phyloP scores from a whole-genome alignment of 2,113 vertebrate genomes.

The Corythornis madagascariensis region DNA sequence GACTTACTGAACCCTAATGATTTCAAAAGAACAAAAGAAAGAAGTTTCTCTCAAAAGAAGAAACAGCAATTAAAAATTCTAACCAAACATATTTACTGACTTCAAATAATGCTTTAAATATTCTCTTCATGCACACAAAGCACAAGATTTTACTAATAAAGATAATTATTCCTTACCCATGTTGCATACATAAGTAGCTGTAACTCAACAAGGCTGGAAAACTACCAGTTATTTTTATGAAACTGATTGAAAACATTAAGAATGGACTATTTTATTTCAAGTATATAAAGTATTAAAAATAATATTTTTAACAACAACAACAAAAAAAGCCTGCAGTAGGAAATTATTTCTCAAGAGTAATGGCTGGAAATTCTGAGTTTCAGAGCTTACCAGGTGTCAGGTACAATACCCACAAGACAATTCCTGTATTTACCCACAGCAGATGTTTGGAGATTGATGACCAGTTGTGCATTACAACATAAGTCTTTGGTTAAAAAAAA shows the following conservation, averaged over 20 bases:
- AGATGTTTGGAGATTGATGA: constrained; percentile 2
- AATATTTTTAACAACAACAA: not conserved
- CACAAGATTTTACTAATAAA: not conserved
- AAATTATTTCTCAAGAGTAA: not conserved
- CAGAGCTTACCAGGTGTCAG: not conserved
- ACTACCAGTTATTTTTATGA: not conserved
- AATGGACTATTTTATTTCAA: not conserved
- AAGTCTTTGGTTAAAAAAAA: not conserved
- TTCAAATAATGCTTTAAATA: not conserved
- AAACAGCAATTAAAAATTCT: not conserved
- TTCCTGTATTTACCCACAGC: not conserved
- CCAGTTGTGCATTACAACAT: not conserved
- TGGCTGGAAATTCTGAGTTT: not conserved
- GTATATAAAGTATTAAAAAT: not conserved
- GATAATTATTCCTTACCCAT: not conserved
- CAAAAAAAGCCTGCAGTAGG: not conserved
- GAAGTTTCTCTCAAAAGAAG: not conserved
- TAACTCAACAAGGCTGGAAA: not conserved
- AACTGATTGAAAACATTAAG: not conserved
- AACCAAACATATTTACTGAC: not conserved
- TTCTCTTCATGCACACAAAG: not conserved
- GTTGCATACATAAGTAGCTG: not conserved
- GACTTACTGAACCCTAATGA: not conserved
- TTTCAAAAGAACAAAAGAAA: not conserved
- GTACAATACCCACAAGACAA: not conserved